These are phyloP conservation scores for Rhinogobio ventralis DNA, from an alignment of 2,797 vertebrate genomes.

Conservation along the genomic window DNA sequence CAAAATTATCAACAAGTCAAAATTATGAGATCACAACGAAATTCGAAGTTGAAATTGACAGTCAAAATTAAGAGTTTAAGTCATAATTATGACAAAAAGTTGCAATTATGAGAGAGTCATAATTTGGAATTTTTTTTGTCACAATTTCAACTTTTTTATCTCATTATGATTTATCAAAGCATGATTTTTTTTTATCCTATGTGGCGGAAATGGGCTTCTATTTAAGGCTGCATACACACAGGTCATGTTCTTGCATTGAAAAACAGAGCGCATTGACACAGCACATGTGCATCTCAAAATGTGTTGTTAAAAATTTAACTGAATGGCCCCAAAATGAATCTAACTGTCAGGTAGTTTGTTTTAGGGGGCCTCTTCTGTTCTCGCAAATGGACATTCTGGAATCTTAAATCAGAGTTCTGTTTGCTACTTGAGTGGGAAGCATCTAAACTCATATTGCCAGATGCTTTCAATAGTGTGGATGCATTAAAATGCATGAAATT, in stretches of 20 bases:
- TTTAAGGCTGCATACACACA: background rate
- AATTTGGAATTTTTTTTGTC: background rate
- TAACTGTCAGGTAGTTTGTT: background rate
- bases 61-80: background rate
- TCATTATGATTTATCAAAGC: background rate
- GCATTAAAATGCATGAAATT: conserved; percentile 14
- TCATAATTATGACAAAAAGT: background rate
- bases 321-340: background rate
- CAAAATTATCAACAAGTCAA: background rate
- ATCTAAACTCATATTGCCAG: background rate
- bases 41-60: no score
- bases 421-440: conserved; percentile 1
- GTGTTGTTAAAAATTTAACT: background rate
- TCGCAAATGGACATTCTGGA: conserved; percentile 17
- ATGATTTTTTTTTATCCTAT: background rate
- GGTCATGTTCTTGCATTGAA: no score
- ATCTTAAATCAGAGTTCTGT: conserved; percentile 2
- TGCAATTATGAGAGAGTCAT: background rate
- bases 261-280: no score
- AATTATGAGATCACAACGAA: background rate
- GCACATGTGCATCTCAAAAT: no score
- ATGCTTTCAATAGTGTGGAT: conserved; percentile 24
- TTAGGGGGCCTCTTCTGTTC: background rate
- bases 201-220: background rate
- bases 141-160: background rate